Conservation (phyloP, 2,888 invertebrate genomes). For the Panorpa germanica region DNA sequence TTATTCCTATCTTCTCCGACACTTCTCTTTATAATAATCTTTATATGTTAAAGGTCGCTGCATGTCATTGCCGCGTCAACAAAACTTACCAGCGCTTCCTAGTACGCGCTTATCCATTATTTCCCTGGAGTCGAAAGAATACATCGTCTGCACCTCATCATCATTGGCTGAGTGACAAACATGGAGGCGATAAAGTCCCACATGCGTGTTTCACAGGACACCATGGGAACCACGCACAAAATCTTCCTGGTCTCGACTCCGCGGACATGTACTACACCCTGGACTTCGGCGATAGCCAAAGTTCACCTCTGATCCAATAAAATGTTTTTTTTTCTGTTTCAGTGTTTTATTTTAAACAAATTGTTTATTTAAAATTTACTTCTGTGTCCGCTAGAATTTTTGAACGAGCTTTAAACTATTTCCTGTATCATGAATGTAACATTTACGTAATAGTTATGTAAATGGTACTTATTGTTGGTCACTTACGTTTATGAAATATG, state of each 20-base stretch:
- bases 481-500: too few species aligned
- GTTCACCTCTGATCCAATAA: constrained; percentile 56
- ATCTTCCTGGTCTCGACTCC: too few species aligned
- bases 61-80: constrained; percentile 62
- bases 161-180: constrained; percentile 42
- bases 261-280: constrained; percentile 62
- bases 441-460: too few species aligned
- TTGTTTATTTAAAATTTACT: too few species aligned
- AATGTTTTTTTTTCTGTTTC: too few species aligned
- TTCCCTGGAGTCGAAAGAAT: constrained; percentile 20
- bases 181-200: too few species aligned
- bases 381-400: too few species aligned
- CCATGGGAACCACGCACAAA: constrained; percentile 17
- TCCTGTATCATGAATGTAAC: too few species aligned
- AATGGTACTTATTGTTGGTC: too few species aligned
- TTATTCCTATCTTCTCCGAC: background rate
- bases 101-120: constrained; percentile 31
- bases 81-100: constrained; percentile 51
- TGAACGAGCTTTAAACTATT: too few species aligned
- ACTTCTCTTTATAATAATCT: constrained; percentile 8
- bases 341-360: too few species aligned
- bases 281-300: constrained; percentile 59
- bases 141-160: constrained; percentile 23
- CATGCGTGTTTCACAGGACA: too few species aligned
- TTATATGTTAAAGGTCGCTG: constrained; percentile 36